A percentile compares a stretch with the other conserved stretches of the same genome.
Evolutionary conservation across 2,113 vertebrate genomes (phyloP).

Genomic region (Centropus bengalensis): DNA sequence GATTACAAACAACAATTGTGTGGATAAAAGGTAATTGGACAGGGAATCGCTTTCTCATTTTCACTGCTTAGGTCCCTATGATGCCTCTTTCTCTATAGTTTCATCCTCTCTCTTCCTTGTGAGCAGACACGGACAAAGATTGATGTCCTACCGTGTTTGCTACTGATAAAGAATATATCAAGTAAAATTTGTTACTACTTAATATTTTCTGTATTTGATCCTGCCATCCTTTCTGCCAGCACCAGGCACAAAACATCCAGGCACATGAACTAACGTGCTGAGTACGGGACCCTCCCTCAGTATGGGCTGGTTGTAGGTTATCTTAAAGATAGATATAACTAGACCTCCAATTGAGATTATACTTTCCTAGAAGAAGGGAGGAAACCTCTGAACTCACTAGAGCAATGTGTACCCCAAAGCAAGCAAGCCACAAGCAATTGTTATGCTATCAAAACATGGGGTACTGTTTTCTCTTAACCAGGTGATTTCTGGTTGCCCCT

Average conservation of each 20-base stretch:
- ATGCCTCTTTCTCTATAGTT: not conserved
- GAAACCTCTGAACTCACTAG: not conserved
- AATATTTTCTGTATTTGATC: not conserved
- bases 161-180: not conserved
- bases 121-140: not conserved
- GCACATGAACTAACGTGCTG: not conserved
- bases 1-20: not conserved
- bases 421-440: not conserved
- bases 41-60: not conserved
- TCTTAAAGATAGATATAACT: accelerated
- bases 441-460: not conserved
- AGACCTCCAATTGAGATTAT: accelerated
- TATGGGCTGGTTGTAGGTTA: accelerated
- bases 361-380: not conserved
- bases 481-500: not conserved
- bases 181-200: not conserved
- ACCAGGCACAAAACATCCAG: not conserved
- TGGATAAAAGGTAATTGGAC: not conserved
- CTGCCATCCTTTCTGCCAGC: not conserved
- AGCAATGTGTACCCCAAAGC: not conserved
- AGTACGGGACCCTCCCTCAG: not conserved
- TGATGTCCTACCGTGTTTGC: not conserved
- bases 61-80: not conserved
- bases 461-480: not conserved
- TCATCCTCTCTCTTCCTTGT: not conserved